Percentiles rank a stretch among this genome's conserved stretches.
Conservation (phyloP, 2,113 vertebrate genomes). For the Hypomesus transpacificus region DNA sequence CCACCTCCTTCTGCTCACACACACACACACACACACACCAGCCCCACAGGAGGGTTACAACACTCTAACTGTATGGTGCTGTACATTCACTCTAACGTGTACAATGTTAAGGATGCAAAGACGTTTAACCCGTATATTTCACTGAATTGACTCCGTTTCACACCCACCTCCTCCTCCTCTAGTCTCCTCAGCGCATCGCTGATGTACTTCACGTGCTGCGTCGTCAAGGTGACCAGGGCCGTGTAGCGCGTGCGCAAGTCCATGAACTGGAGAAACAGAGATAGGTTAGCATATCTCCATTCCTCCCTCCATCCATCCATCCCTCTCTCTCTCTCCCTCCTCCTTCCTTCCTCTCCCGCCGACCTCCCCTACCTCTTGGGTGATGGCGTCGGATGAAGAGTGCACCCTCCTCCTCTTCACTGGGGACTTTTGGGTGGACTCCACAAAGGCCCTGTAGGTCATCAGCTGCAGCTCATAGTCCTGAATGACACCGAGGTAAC, state of each 20-base stretch:
- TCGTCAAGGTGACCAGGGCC: conserved; percentile 91
- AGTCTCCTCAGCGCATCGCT: conserved; percentile 88
- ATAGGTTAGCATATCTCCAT: background rate
- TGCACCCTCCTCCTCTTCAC: conserved; percentile 89
- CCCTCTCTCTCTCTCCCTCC: background rate
- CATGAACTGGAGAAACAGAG: conserved; percentile 82
- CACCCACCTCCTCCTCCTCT: conserved; percentile 90
- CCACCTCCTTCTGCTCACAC: conserved; percentile 85
- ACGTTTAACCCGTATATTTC: too few relatives aligned
- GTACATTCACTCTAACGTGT: too few relatives aligned
- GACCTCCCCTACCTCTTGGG: conserved; percentile 82
- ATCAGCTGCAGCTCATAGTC: conserved; percentile 97
- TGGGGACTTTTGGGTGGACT: conserved; percentile 91
- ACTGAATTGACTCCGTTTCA: background rate
- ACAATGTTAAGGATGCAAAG: too few relatives aligned
- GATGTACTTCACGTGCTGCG: conserved; percentile 97
- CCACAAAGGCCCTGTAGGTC: conserved; percentile 93
- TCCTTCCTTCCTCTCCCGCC: background rate
- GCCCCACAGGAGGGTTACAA: background rate
- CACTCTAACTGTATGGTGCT: background rate
- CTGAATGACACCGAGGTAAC: conserved; percentile 54
- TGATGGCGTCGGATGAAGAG: conserved; percentile 92
- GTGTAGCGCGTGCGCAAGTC: conserved; percentile 95
- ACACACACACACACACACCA: background rate
- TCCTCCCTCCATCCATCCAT: background rate